phyloP scores from a whole-genome alignment of 2,888 invertebrate species.

The Diplolepis rosae region DNA sequence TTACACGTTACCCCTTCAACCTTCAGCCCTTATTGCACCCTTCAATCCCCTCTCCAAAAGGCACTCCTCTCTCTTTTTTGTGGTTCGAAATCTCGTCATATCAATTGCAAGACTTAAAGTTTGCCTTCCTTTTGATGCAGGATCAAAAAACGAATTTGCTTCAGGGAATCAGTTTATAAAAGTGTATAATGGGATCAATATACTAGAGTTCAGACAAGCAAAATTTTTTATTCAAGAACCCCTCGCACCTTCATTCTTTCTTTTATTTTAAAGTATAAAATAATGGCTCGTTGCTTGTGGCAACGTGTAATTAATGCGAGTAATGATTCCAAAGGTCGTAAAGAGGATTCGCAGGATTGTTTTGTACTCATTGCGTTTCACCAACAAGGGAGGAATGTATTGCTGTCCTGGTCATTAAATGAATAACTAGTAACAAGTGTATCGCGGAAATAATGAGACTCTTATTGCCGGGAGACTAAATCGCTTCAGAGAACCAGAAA shows the following conservation, averaged over 20 bases:
- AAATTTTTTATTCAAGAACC: not conserved
- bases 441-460: not conserved
- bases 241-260: not conserved
- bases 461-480: not conserved
- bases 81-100: not conserved
- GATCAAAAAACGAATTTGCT: not conserved
- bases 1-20: slow-evolving; percentile 23
- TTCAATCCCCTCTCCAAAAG: not conserved
- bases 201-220: not conserved
- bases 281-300: not conserved
- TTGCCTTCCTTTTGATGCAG: not conserved
- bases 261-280: too few species aligned
- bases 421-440: not conserved
- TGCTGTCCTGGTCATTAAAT: not conserved
- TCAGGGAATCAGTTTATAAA: not conserved
- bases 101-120: not conserved
- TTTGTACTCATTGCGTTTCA: not conserved
- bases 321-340: not conserved
- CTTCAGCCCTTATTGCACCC: not conserved
- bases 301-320: not conserved
- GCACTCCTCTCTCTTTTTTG: not conserved
- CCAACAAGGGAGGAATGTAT: not conserved
- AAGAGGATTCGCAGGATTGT: not conserved
- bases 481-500: not conserved
- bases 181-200: not conserved